Base-by-base conservation (phyloP, 2,888 invertebrate genomes). In the Melanostoma scalare region DNA sequence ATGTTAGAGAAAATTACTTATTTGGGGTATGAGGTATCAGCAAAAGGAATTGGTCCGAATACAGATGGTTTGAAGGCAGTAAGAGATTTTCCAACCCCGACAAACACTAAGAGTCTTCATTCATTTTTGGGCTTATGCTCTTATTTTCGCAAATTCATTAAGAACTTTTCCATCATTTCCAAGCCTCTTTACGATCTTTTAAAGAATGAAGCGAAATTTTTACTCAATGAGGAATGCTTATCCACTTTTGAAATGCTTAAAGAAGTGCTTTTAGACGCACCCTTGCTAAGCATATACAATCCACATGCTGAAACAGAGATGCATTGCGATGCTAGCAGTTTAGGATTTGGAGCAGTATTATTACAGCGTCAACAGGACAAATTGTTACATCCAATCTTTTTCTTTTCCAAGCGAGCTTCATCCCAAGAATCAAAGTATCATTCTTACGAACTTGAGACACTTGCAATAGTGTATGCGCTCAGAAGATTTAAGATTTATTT, bases 61-160 rank as follows among this genome's bases (percentile, higher is more conserved):
- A 58, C 52, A 5, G 36, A 30, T 1, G 56, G 56, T 4, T 20
- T 74, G 8, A 38, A 9, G 8, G 55, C 71, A 2, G 52, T 68
- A 5, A 8, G 6, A 20, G 38, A 68, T 6, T 81, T 76, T 40
- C 85, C 85, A n/a, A 63, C 44, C 2, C 79, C 80, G 2, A 73
- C 60, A 33, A 81, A 63, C 48, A 46, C 9, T 4, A 68, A 71
- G 36, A 6, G 63, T 20, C 38, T 72, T n/a, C 72, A 77, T 8
- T 74, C 79, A 2, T 79, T 67, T 6, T 52, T 75, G 1, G 72
- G 71, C 0, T 30, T 80, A 0, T 53, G 48, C 30, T 75, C 67
- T 1, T 60, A 73, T 35, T 75, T 73, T 30, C 52, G 60, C 0
- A 30, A 38, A 1, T 75, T 75, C 9, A 63, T 71, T 20, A 6